phyloP scores from a whole-genome alignment of 2,797 vertebrate species.

The Hippocampus kuda region DNA sequence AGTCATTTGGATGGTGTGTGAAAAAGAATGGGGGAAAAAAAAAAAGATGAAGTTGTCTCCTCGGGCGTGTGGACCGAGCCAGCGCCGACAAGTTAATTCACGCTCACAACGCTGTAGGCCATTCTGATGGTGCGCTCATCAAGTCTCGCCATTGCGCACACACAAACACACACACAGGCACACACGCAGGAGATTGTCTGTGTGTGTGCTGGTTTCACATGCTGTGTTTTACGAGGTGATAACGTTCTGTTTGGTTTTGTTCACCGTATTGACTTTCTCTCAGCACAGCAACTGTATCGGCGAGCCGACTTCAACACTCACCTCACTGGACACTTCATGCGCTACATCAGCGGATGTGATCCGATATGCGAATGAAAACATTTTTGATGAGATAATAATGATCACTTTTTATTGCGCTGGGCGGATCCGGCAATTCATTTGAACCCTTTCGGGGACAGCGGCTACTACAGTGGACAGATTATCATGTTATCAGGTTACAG shows the following conservation, averaged over 20 bases:
- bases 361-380: no score
- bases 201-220: constrained; percentile 5
- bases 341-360: background rate
- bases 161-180: background rate
- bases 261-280: background rate
- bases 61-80: constrained; percentile 30
- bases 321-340: background rate
- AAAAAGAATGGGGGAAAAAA: background rate
- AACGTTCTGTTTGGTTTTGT: background rate
- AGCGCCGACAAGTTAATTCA: constrained; percentile 36
- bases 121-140: constrained; percentile 49
- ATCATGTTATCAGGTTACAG: no score
- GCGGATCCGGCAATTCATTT: no score
- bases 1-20: constrained; percentile 37
- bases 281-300: background rate
- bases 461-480: no score
- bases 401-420: no score
- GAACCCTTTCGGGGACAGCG: no score
- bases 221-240: background rate
- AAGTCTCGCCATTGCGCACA: constrained; percentile 29
- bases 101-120: constrained; percentile 37
- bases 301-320: background rate
- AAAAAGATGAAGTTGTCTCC: constrained; percentile 48
- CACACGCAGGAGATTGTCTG: background rate
- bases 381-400: no score